phyloP scores from a whole-genome alignment of 2,888 invertebrate genomes.

The Andrena marginata region DNA sequence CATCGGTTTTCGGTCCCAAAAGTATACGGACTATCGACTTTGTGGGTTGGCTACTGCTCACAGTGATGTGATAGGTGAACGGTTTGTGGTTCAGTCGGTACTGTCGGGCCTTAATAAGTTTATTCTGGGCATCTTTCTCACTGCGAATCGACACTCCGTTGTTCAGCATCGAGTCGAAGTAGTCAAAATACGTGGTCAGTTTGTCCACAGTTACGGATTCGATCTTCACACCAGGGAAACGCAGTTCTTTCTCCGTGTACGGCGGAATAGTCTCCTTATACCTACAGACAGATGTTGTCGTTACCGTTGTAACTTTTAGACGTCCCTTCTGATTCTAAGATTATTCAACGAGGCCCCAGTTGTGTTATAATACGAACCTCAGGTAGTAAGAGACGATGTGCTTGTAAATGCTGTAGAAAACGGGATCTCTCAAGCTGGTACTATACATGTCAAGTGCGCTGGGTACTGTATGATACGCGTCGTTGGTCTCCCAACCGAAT shows the following conservation, averaged over 20 bases:
- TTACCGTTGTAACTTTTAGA: not conserved
- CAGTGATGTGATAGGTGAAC: slow-evolving; percentile 87
- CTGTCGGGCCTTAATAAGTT: slow-evolving; percentile 88
- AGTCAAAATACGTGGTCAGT: slow-evolving; percentile 89
- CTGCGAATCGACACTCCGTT: slow-evolving; percentile 86
- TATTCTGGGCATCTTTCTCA: slow-evolving; percentile 85
- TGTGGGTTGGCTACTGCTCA: slow-evolving; percentile 87
- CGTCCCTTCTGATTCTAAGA: too few species aligned
- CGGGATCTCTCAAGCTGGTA: slow-evolving; percentile 89
- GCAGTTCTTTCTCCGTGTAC: slow-evolving; percentile 88
- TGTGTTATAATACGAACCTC: slow-evolving; percentile 55
- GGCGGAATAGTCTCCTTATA: slow-evolving; percentile 87
- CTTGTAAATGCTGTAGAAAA: slow-evolving; percentile 89
- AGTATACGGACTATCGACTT: slow-evolving; percentile 88
- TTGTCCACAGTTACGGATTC: slow-evolving; percentile 88
- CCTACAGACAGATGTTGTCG: slow-evolving; percentile 48
- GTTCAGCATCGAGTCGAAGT: slow-evolving; percentile 88
- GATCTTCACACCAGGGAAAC: slow-evolving; percentile 87
- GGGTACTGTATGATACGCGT: slow-evolving; percentile 85
- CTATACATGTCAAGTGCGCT: slow-evolving; percentile 88
- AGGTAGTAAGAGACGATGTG: slow-evolving; percentile 86
- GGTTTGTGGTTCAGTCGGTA: slow-evolving; percentile 90
- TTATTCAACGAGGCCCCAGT: too few species aligned
- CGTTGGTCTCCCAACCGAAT: slow-evolving; percentile 77
- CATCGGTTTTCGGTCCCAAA: slow-evolving; percentile 89